phyloP scores from a whole-genome alignment of 2,888 invertebrate species.

The Campoplex capitator region DNA sequence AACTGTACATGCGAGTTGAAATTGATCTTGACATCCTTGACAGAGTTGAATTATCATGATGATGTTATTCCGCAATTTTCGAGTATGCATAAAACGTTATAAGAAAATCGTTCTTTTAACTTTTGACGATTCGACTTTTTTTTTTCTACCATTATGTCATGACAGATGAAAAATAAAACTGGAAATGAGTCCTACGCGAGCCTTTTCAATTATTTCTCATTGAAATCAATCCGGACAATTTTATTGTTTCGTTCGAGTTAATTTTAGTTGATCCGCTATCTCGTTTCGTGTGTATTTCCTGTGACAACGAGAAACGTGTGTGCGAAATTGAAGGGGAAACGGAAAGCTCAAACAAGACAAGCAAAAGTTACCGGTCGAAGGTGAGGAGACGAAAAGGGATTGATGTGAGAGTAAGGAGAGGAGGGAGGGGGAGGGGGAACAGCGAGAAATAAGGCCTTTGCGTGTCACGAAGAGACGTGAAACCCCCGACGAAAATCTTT shows the following conservation, averaged over 20 bases:
- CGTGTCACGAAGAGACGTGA: slow-evolving; percentile 65
- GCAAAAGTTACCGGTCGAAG: slow-evolving; percentile 23
- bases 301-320: slow-evolving; percentile 23
- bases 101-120: background rate
- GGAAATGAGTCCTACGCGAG: background rate
- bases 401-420: slow-evolving; percentile 9
- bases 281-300: slow-evolving; percentile 35
- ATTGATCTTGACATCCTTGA: background rate
- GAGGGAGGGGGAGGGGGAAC: slow-evolving; percentile 18
- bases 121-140: background rate
- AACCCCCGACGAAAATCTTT: slow-evolving; percentile 67
- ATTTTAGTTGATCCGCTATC: slow-evolving; percentile 27
- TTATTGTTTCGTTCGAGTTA: slow-evolving; percentile 3
- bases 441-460: slow-evolving; percentile 60
- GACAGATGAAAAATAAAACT: background rate
- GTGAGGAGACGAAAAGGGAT: slow-evolving; percentile 29
- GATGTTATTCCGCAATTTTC: too few species aligned
- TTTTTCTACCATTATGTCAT: background rate
- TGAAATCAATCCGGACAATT: background rate
- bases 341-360: slow-evolving; percentile 37
- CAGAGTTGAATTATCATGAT: too few species aligned
- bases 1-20: background rate
- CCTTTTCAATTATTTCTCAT: background rate
- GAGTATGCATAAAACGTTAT: too few species aligned
- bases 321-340: slow-evolving; percentile 36